Evolutionary conservation across 2,888 invertebrate species (phyloP).

Genomic region (Spilosoma lubricipeda): DNA sequence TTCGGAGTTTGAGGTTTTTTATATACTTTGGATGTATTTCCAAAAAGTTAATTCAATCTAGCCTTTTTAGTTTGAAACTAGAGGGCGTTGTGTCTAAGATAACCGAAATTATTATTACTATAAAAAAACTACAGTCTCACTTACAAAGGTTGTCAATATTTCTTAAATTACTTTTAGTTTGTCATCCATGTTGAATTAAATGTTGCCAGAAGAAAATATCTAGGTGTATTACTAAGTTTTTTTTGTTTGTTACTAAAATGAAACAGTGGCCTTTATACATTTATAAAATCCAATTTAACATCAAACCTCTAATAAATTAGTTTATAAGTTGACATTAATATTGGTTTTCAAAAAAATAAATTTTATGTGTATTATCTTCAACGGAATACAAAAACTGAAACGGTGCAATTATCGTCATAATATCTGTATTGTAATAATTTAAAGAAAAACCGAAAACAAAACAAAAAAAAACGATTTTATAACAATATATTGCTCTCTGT

Average conservation of each 20-base stretch:
- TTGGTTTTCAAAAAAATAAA: neutral
- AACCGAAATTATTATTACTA: too few relatives aligned
- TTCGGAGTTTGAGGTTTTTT: too few relatives aligned
- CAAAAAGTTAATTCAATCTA: too few relatives aligned
- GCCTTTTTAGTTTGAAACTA: too few relatives aligned
- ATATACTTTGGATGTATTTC: too few relatives aligned
- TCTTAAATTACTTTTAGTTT: too few relatives aligned
- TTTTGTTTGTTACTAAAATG: neutral
- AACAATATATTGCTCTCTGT: neutral
- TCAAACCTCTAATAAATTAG: constrained; percentile 15
- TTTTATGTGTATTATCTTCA: neutral
- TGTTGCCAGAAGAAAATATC: neutral
- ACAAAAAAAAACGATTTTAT: neutral
- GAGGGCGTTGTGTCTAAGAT: too few relatives aligned
- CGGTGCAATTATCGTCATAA: constrained; percentile 1
- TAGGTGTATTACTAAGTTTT: neutral
- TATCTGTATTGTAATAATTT: neutral
- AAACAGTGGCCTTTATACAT: neutral
- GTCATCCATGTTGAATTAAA: neutral
- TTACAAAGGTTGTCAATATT: too few relatives aligned
- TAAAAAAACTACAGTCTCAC: too few relatives aligned
- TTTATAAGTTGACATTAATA: neutral
- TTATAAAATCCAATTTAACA: constrained; percentile 22
- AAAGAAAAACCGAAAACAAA: neutral
- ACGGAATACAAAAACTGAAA: neutral